Conservation (phyloP, 2,113 vertebrate species). For the Cebus imitator region DNA sequence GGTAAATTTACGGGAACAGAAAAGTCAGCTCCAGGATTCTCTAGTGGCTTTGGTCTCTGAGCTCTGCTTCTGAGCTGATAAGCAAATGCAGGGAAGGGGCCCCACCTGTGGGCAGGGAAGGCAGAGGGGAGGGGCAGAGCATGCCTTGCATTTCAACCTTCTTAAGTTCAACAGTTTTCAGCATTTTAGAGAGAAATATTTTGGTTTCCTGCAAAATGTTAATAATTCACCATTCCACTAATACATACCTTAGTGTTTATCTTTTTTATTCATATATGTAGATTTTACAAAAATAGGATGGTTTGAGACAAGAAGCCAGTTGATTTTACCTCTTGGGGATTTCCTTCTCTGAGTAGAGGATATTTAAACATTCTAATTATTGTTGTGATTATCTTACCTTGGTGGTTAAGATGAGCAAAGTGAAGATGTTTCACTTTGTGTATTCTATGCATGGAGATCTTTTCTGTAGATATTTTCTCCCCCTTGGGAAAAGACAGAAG, state of each 20-base stretch:
- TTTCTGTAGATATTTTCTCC: not conserved
- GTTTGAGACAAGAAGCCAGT: too few relatives aligned
- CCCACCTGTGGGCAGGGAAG: not conserved
- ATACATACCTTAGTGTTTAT: not conserved
- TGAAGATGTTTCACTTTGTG: not conserved
- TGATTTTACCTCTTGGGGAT: not conserved
- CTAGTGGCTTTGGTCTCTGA: not conserved
- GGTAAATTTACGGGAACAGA: not conserved
- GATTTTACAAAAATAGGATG: not conserved
- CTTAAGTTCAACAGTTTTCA: not conserved
- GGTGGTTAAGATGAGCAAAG: not conserved
- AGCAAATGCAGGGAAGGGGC: not conserved
- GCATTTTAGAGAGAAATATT: not conserved
- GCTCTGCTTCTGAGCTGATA: not conserved
- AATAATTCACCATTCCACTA: not conserved
- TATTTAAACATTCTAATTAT: conserved; percentile 13
- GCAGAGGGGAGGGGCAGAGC: not conserved
- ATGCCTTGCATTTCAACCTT: not conserved
- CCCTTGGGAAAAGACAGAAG: not conserved
- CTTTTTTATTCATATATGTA: not conserved
- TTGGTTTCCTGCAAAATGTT: not conserved
- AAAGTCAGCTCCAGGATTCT: not conserved
- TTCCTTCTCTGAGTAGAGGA: conserved; percentile 11
- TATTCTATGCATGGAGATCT: not conserved
- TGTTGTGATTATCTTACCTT: not conserved